Evolutionary conservation across 1,140 invertebrate genomes (phyloP), one percentile per base, ranked within the genome.

Genomic region (Plectrocnemia conspersa): DNA sequence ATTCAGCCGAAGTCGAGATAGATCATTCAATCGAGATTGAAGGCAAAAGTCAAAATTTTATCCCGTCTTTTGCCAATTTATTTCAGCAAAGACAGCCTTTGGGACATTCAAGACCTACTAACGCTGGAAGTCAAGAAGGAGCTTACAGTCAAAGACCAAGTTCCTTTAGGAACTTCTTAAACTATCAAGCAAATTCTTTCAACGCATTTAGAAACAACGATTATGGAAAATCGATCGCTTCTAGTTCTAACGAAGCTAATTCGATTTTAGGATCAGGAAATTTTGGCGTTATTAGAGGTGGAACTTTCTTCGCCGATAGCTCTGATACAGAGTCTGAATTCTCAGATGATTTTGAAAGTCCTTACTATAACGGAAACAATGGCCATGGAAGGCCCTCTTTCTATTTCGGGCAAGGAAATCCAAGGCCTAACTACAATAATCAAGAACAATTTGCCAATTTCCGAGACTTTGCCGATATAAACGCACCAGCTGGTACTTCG

Each of bases 381-480:
- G 80, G 81, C 0, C 82, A 83, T 55, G 81, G 81, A 1, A 71
- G 84, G 44, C 82, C 82, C 3, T 76, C 79, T 2, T 69, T 74
- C 6, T 78, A 78, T 36, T 76, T 80, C n/a, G 78, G 68, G n/a
- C 70, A 73, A 33, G 69, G 70, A 0, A 79, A 79, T 46, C 76
- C 77, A 6, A 69, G 79, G 64, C 80, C 81, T 0, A 75, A 77
- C 53, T 79, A 78, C 56, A n/a, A n/a, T n/a, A 80, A 82, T 27
- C 83, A 80, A 63, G 79, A 88, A 61, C 86, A 88, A 64, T 92
- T 92, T 63, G 86, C 88, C 2, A 90, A 91, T 64, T 92, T 92
- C 73, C 79, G 87, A 55, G 89, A 92, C 64, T 92, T 92, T 64
- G 89, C 89, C 1, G 89, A 92, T 62, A 90, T 91, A 21, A 91